These are phyloP conservation scores for Lamellibrachia luymesi DNA, from an alignment of 1,140 invertebrate species.

Conservation along the genomic window DNA sequence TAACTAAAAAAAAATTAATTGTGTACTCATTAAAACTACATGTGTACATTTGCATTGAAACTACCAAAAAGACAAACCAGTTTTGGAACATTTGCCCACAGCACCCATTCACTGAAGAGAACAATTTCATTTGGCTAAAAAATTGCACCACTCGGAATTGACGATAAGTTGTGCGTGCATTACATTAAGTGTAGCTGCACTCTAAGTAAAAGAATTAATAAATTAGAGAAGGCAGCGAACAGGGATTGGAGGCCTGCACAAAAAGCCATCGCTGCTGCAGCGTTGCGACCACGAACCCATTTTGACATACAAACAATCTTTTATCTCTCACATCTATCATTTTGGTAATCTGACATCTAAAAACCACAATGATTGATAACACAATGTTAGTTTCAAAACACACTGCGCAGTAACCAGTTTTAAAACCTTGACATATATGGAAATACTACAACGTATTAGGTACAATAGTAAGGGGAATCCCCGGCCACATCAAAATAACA, in stretches of 20 bases:
- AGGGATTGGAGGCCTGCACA: background rate
- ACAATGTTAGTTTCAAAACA: background rate
- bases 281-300: background rate
- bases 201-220: background rate
- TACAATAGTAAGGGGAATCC: background rate
- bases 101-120: background rate
- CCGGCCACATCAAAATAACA: background rate
- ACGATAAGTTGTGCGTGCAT: background rate
- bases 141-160: background rate
- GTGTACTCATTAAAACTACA: no score
- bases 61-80: no score
- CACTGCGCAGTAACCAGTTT: background rate
- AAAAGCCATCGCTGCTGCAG: background rate
- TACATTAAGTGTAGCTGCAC: background rate
- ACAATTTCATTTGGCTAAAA: background rate
- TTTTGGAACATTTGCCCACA: background rate
- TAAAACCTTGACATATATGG: background rate
- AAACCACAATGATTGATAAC: background rate
- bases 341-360: background rate
- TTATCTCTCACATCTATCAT: background rate
- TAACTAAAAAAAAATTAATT: no score
- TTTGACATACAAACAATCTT: background rate
- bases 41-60: no score
- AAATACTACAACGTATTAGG: background rate
- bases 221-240: background rate